Evolutionary conservation across 2,888 invertebrate genomes (phyloP).

Genomic region (Malachius bipustulatus): DNA sequence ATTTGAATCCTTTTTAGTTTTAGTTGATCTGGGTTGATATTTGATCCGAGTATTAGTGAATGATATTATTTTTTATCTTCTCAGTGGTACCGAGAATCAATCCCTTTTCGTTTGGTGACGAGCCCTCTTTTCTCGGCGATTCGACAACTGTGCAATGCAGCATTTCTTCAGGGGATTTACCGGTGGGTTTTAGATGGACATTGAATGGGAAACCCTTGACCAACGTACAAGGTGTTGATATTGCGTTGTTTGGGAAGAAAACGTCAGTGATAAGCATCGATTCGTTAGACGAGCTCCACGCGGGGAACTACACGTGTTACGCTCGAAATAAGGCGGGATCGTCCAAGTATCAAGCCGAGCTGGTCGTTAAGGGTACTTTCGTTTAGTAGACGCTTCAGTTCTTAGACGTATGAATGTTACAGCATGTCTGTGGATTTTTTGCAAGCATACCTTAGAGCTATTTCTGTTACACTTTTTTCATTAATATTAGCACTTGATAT

Average conservation of each 20-base stretch:
- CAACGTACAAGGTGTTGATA: slow-evolving; percentile 40
- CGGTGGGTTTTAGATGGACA: slow-evolving; percentile 58
- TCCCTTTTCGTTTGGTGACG: slow-evolving; percentile 53
- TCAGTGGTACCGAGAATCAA: slow-evolving; percentile 47
- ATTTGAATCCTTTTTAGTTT: neutral
- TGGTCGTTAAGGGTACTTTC: slow-evolving; percentile 57
- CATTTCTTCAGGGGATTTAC: slow-evolving; percentile 58
- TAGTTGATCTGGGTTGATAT: neutral
- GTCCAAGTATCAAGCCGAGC: slow-evolving; percentile 50
- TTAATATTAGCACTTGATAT: no score
- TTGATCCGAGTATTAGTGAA: neutral
- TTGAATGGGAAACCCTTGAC: slow-evolving; percentile 53
- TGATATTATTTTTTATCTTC: neutral
- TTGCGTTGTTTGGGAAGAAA: slow-evolving; percentile 42
- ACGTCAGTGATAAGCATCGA: slow-evolving; percentile 56
- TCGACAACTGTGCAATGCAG: slow-evolving; percentile 55
- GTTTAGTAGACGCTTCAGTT: neutral
- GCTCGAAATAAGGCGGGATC: slow-evolving; percentile 60
- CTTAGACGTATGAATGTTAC: no score
- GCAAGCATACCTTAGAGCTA: no score
- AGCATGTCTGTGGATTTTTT: no score
- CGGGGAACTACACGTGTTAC: slow-evolving; percentile 64
- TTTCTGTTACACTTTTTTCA: no score
- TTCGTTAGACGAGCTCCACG: slow-evolving; percentile 49
- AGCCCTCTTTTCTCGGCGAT: slow-evolving; percentile 59